These are phyloP conservation scores for Betta splendens DNA, from an alignment of 2,797 vertebrate genomes.

Conservation along the genomic window DNA sequence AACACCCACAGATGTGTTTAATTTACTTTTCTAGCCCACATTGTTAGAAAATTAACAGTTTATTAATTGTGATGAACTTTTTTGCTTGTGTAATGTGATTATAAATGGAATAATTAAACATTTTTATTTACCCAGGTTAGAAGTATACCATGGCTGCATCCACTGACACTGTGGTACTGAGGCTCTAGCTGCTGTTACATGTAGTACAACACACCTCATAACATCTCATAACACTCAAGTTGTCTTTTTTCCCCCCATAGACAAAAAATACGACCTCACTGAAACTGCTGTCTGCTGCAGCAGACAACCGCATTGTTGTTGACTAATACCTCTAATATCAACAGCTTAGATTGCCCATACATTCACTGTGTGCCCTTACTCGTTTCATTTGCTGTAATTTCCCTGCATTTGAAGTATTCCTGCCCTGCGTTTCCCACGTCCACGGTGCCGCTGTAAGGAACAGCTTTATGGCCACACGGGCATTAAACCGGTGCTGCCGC, in stretches of 20 bases:
- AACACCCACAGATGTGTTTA: not conserved
- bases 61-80: no score
- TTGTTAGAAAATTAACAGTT: not conserved
- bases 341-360: not conserved
- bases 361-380: not conserved
- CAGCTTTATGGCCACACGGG: not conserved
- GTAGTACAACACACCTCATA: not conserved
- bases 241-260: not conserved
- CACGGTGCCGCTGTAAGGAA: not conserved
- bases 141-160: not conserved
- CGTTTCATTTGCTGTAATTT: not conserved
- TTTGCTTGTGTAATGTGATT: not conserved
- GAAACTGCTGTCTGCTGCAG: not conserved
- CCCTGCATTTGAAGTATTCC: not conserved
- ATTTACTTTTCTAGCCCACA: not conserved
- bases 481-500: not conserved
- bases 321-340: conserved; percentile 15
- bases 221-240: not conserved
- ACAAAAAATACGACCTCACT: conserved; percentile 3
- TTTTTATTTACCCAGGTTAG: not conserved
- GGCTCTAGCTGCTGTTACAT: no score
- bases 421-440: not conserved
- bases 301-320: conserved; percentile 2
- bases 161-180: not conserved
- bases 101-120: not conserved